phyloP scores from a whole-genome alignment of 2,113 vertebrate genomes.

The Phodopus roborovskii region DNA sequence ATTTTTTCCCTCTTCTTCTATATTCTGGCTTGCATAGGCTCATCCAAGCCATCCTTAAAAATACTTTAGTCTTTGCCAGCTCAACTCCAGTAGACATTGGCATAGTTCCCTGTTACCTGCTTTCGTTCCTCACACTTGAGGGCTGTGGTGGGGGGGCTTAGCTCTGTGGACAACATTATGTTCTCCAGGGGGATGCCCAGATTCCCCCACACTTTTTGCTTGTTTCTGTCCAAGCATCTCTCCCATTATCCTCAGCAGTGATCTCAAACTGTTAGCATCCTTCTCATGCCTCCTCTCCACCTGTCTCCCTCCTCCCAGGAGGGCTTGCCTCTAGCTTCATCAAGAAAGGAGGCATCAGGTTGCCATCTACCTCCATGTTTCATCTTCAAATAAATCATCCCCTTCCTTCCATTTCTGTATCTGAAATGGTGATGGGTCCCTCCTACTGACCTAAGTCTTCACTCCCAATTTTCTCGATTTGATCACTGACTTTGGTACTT shows the following conservation, averaged over 20 bases:
- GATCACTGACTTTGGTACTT: background rate
- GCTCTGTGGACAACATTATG: background rate
- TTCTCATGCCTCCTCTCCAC: background rate
- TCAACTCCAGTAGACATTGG: background rate
- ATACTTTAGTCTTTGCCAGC: background rate
- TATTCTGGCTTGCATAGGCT: background rate
- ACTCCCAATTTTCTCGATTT: background rate
- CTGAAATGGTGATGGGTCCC: background rate
- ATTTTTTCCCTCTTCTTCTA: background rate
- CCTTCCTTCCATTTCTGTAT: background rate
- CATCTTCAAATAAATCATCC: background rate
- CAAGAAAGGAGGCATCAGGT: background rate
- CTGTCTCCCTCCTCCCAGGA: background rate
- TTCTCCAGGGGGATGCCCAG: background rate
- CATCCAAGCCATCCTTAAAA: background rate
- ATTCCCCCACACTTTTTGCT: background rate
- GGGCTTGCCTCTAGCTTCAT: background rate
- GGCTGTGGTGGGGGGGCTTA: background rate
- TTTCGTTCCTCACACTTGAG: background rate
- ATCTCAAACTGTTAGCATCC: background rate
- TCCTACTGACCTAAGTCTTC: background rate
- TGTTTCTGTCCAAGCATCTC: background rate
- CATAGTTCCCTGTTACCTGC: background rate
- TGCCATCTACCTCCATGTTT: background rate
- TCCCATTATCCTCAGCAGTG: background rate